Evolutionary conservation across 2,888 invertebrate species (phyloP).

Genomic region (Erebia palarica): DNA sequence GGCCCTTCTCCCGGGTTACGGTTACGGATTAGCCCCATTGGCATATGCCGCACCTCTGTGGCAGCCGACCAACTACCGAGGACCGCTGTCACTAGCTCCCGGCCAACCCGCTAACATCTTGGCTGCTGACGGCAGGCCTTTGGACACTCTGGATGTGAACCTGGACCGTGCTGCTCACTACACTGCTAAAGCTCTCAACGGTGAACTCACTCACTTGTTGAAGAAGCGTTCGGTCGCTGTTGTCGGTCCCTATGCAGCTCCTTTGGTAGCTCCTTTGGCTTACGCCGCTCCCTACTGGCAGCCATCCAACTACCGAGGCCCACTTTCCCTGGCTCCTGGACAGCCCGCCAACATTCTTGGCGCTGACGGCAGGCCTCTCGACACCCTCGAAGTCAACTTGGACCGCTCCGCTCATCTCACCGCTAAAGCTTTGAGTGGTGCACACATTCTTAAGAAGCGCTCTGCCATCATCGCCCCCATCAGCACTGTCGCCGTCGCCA

Average conservation of each 20-base stretch:
- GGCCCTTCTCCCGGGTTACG: constrained; percentile 58
- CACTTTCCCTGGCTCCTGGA: constrained; percentile 69
- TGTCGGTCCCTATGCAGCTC: constrained; percentile 39
- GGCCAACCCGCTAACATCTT: constrained; percentile 73
- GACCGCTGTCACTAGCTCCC: constrained; percentile 70
- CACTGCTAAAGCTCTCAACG: constrained; percentile 64
- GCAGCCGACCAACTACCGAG: constrained; percentile 62
- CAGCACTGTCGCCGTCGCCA: constrained; percentile 39
- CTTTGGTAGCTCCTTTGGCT: constrained; percentile 36
- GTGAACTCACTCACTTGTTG: constrained; percentile 53
- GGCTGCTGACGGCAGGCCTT: constrained; percentile 70
- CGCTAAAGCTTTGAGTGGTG: constrained; percentile 59
- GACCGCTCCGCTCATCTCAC: constrained; percentile 70
- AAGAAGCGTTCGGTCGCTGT: constrained; percentile 54
- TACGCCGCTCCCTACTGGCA: constrained; percentile 36
- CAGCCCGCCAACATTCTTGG: constrained; percentile 70
- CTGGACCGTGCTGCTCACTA: constrained; percentile 71
- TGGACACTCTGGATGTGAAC: constrained; percentile 74
- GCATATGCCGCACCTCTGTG: constrained; percentile 53
- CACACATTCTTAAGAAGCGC: constrained; percentile 57
- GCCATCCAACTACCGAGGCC: constrained; percentile 59
- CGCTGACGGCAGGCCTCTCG: constrained; percentile 70
- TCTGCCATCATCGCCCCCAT: constrained; percentile 44
- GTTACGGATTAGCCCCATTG: constrained; percentile 34
- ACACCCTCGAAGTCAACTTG: constrained; percentile 71